Evolutionary conservation across 2,113 vertebrate species (phyloP).

Genomic region (Nothobranchius furzeri): DNA sequence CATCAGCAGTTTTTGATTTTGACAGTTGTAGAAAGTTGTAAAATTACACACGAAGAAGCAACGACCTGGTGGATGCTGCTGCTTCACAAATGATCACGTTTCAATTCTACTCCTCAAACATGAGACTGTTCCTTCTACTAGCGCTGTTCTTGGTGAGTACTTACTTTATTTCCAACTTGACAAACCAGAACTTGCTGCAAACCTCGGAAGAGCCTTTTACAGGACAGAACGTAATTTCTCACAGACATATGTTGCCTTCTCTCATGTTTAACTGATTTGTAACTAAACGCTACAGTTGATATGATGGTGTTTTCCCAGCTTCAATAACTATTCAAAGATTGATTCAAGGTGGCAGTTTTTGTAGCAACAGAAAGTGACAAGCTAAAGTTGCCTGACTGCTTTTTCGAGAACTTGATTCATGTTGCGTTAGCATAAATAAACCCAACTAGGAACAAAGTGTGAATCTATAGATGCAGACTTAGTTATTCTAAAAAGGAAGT

Average conservation of each 20-base stretch:
- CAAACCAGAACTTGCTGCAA: neutral
- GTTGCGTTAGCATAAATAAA: neutral
- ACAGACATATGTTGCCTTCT: too few relatives aligned
- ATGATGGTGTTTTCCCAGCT: neutral
- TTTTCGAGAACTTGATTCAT: neutral
- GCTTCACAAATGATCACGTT: neutral
- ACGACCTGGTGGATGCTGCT: neutral
- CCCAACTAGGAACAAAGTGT: too few relatives aligned
- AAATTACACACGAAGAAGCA: neutral
- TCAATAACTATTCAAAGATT: neutral
- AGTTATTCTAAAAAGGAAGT: too few relatives aligned
- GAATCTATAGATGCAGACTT: too few relatives aligned
- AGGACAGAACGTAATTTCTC: neutral
- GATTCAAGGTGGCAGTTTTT: too few relatives aligned
- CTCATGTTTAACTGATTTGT: too few relatives aligned
- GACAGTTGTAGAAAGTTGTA: neutral
- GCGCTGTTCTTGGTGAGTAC: neutral
- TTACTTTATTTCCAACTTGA: neutral
- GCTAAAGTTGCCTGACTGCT: neutral
- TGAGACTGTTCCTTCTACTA: neutral
- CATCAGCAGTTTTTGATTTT: neutral
- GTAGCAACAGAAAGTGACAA: neutral
- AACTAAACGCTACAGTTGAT: too few relatives aligned
- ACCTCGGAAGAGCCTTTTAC: neutral
- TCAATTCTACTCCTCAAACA: neutral